Base-by-base conservation (phyloP, 2,113 vertebrate species). In the Lutjanus erythropterus region DNA sequence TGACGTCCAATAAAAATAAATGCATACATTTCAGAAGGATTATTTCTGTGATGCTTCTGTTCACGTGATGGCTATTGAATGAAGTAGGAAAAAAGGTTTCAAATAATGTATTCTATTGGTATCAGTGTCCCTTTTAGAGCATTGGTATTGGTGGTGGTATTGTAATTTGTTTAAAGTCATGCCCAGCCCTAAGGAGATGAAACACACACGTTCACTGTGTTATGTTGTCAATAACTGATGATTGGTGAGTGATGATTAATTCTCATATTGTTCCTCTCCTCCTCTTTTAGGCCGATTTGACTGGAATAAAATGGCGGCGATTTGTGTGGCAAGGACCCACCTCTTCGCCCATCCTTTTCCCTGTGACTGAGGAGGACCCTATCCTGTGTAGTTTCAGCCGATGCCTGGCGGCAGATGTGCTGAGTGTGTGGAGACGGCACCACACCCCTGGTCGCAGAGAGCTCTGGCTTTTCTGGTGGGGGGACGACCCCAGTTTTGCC, bases 391-490 rank as follows among this genome's bases (percentile, higher is more conserved):
- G 98, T 88, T 99, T 99, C 95, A 99, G 98, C 90, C 97, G 97
- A 86, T 99, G 98, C 84, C 94, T 99, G 87, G 96, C 97, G 83
- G 97, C 98, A 29, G 98, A 99, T 62, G 97, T 99, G 77, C 95
- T 99, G 89, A 97, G 98, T 19, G 98, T 99, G 75, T 99, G 98
- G 98, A 95, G 98, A 61, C 93, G 98, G 75, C 98, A 99, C 94
- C 97, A 97, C 94, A 96, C 96, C 71, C 97, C 97, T 0, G 98
- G 98, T 55, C 97, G 97, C 81, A 94, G 98, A 79, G 98, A 99
- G 89, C 96, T 99, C 60, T 99, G 98, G 98, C 96, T 99, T 87
- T 99, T 99, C 93, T 99, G 98, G 98, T 99, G 98, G 98, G 98
- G 98, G 49, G 98, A 99, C 75, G 97, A 99, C 92, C 98, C 97